Evolutionary conservation across 2,888 invertebrate species (phyloP).

Genomic region (Notodonta dromedarius): DNA sequence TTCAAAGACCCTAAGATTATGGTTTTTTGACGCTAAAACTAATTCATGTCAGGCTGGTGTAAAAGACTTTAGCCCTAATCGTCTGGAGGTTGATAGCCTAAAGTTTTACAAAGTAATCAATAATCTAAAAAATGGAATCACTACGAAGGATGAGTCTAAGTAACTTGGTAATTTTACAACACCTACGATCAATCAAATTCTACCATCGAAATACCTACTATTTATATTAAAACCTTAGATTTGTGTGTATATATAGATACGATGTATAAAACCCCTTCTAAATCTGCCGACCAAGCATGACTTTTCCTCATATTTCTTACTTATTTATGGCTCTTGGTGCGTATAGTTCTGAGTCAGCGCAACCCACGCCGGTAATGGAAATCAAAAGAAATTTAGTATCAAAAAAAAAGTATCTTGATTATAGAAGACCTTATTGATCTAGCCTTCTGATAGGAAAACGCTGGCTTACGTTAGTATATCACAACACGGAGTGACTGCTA

Average conservation of each 20-base stretch:
- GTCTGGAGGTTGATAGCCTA: too few species aligned
- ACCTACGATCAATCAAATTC: background rate
- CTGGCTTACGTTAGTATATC: too few species aligned
- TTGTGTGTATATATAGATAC: background rate
- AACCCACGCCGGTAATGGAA: constrained; percentile 10
- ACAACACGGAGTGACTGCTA: too few species aligned
- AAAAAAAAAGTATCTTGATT: background rate
- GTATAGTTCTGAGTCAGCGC: constrained; percentile 11
- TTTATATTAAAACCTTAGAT: background rate
- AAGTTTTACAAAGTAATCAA: too few species aligned
- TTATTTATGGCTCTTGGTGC: constrained; percentile 11
- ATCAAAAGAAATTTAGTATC: constrained; percentile 10
- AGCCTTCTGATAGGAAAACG: too few species aligned
- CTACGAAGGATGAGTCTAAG: too few species aligned
- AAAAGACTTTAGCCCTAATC: too few species aligned
- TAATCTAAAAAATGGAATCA: too few species aligned
- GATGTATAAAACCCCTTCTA: background rate
- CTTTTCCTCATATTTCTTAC: constrained; percentile 1
- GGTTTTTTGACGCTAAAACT: too few species aligned
- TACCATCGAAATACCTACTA: background rate
- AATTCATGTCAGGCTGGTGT: too few species aligned
- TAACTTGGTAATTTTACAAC: background rate
- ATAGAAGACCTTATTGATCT: too few species aligned
- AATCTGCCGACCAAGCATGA: background rate
- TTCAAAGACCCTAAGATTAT: too few species aligned